Conservation (phyloP, 1,140 invertebrate species). For the Meloidogyne hapla region DNA sequence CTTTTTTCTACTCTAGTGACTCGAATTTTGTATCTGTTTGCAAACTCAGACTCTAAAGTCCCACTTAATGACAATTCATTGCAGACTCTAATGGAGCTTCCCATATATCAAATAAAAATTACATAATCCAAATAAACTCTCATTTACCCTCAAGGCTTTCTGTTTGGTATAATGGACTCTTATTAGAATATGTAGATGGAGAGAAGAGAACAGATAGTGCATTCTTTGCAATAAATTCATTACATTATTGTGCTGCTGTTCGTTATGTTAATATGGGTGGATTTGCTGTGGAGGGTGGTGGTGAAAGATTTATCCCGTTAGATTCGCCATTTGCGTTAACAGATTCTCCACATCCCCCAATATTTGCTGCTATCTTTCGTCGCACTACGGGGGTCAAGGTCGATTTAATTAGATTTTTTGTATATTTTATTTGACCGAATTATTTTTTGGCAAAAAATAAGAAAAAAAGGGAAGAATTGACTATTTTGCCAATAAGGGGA, state of each 20-base stretch:
- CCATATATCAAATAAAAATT: not conserved
- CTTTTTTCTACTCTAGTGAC: no score
- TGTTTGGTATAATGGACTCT: conserved; percentile 91
- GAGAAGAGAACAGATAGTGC: conserved; percentile 83
- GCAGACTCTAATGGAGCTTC: not conserved
- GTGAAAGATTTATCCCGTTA: conserved; percentile 85
- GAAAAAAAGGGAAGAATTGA: not conserved
- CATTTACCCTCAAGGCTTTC: conserved; percentile 71
- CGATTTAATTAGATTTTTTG: conserved; percentile 2
- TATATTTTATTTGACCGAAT: not conserved
- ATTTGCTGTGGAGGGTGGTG: conserved; percentile 64
- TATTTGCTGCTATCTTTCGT: conserved; percentile 92
- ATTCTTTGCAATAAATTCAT: conserved; percentile 92
- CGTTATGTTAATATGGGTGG: conserved; percentile 74
- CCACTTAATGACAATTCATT: no score
- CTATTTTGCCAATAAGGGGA: not conserved
- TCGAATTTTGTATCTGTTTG: not conserved
- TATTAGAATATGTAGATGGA: conserved; percentile 93
- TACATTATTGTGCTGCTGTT: conserved; percentile 96
- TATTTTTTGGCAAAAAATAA: no score
- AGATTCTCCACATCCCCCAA: conserved; percentile 79
- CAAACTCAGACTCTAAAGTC: no score
- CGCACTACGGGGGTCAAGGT: conserved; percentile 93
- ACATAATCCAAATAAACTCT: not conserved
- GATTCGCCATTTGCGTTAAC: conserved; percentile 89